Base-by-base conservation (phyloP, 2,888 invertebrate genomes). In the Oligia strigilis region DNA sequence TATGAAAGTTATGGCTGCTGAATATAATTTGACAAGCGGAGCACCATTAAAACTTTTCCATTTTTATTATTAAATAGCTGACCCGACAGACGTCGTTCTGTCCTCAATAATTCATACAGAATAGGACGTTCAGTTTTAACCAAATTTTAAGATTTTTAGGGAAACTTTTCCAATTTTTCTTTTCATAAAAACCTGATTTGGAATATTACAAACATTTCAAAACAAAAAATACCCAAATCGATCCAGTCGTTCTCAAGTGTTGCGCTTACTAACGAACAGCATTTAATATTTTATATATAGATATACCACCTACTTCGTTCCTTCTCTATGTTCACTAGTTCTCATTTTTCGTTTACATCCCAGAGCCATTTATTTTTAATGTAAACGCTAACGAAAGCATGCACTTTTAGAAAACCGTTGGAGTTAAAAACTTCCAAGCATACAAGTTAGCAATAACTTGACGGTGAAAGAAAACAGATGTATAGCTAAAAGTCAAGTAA, bases 401-500 rank as follows among this genome's bases (percentile, higher is more conserved):
- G 46, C 19, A 9, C 11, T 66, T 46, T 5, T 40, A 29, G 2
- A 60, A 81, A 82, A 73, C 65, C 55, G 60, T 72, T 78, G n/a
- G 9, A 46, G 17, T 67, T 46, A 36, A 55, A 65, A 65, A 55
- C 46, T 40, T 77, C 13, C 40, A 72, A 67, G 40, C 17, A 9
- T 23, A 23, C 73, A 40, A 5, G 40, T 52, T 49, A n/a, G 36
- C 52, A 76, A 79, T 62, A 78, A 80, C 78, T 83, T 64, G 75
- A 82, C 76, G 62, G 75, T 40, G 64, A 82, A 88, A 88, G 80
- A 78, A 84, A 91, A 87, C 89, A 87, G 90, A 88, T 86, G 87
- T 78, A 49, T 66, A 82, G 77, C 82, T 87, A 89, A 89, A 90
- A 82, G 72, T 81, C 89, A 90, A 89, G 88, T 90, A 87, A 85